Base-by-base conservation (phyloP, 2,113 vertebrate species). In the Melospiza melodia region DNA sequence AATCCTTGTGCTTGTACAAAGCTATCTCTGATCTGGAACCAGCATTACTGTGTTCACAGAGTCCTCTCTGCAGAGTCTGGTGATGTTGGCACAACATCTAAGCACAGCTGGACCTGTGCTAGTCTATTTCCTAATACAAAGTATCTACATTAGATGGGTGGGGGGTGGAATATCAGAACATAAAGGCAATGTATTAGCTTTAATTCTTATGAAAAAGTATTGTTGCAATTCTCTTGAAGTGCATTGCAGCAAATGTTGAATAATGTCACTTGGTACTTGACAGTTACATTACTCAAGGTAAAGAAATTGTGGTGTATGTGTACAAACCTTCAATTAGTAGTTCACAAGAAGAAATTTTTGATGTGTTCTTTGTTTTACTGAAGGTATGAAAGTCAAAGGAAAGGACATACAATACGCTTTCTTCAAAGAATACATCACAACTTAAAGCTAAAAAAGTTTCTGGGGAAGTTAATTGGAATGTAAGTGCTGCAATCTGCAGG, bases 341-440 rank as follows among this genome's bases (percentile, higher is more conserved):
- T 43, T 91, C n/a, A 61, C 2, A 7, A 49, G 41, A 90, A 67
- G 25, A 5, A 85, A 19, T 69, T 82, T 94, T 82, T 93, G 3
- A 41, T 33, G 35, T 76, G 10, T 66, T 90, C 21, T 62, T 58
- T 66, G 8, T 52, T 87, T 19, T 68, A 31, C 23, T 76, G 69
- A 78, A 27, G 14, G 25, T 84, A 80, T 37, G 80, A 48, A 79
- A 58, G 52, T 59, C 65, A 83, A 82, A 69, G 58, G 39, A 88
- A 90, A 61, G 62, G 35, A 72, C 8, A 46, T 51, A 11, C 0
- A 0, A 67, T 59, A 52, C 1, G 5, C 2, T 65, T 48, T 87
- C 23, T 75, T 81, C 61, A 68, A 84, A 75, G 11, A 67, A 83
- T 46, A 21, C 4, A 37, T 73, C 37, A 46, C 7, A 37, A 27